Base-by-base conservation (phyloP, 2,113 vertebrate genomes). In the Thunnus maccoyii region DNA sequence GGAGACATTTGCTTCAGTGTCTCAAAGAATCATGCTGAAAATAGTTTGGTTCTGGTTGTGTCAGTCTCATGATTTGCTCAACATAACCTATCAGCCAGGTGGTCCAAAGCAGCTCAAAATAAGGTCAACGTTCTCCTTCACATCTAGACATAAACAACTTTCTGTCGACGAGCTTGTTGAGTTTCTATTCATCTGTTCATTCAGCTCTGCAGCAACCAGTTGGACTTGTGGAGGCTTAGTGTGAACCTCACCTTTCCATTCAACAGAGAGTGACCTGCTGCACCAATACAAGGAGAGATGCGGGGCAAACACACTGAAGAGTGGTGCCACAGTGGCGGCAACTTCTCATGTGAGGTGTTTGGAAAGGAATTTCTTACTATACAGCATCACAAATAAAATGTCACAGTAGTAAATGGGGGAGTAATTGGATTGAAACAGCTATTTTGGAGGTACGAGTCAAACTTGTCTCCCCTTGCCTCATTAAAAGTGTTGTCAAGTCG, bases 401-500 rank as follows among this genome's bases (percentile, higher is more conserved):
- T 71, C 85, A 75, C 72, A 11, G 46, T 4, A 6, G 64, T 54
- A 61, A 87, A 86, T 50, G 17, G 55, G 48, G 25, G 48, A 54
- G 30, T 84, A 72, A 85, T 67, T 74, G 81, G 71, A 73, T 70
- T 74, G 77, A 67, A 77, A 62, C 57, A n/a, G 30, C 57, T 72
- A 72, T 81, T 85, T 86, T 54, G 50, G 46, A 65, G 61, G 41
- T 56, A 25, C 8, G 30, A 74, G 46, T 83, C 72, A 55, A 79
- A 73, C 46, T 22, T 16, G 10, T 80, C 76, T 78, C 20, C 72
- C 22, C 66, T 25, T 15, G 65, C 54, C 82, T 90, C 81, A 84
- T 90, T 93, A 91, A 70, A 87, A 85, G 81, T 78, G 83, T 84
- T 82, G 78, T 82, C 5, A 54, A 82, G 55, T 80, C 63, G 67